Base-by-base conservation (phyloP, 2,797 vertebrate genomes). In the Onychomys torridus region DNA sequence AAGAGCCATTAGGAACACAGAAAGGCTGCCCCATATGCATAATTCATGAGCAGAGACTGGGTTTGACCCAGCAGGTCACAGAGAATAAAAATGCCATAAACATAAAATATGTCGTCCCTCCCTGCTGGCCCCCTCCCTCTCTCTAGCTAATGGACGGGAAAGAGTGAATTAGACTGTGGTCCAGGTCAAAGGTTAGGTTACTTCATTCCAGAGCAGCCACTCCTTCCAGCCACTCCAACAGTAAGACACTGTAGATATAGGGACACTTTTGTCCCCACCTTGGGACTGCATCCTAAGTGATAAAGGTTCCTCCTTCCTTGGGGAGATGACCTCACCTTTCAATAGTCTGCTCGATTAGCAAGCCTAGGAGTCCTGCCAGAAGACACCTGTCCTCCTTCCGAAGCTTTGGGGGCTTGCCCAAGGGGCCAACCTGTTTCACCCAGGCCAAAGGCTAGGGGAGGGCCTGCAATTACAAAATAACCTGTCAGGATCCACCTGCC, bases 21-120 rank as follows among this genome's bases (percentile, higher is more conserved):
- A 91, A 92, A 78, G 73, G 8, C 65, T 90, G 84, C 77, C 67
- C 93, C 34, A 63, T 34, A 93, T 95, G 65, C n/a, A 90, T 96
- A 92, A 96, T 96, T 96, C 94, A 97, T 97, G 90, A 97, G 93
- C 29, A 69, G 85, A 97, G 46, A 96, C 91, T 90, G 59, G 91
- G 46, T 94, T 83, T 96, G 94, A 97, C 94, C 96, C 90, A 93
- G 81, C 4, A 85, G 92, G 94, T 91, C 93, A 91, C 67, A 90
- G 59, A 63, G 93, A 96, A 96, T 97, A 92, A 97, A 98, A 97
- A 96, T 90, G 90, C 82, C 93, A 90, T 93, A 93, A 97, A 97
- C 95, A 95, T 96, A 96, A 97, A 96, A 92, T 91, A 96, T n/a
- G 86, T 81, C 6, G 0, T 59, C 37, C n/a, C 69, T 92, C 67